A percentile compares a stretch with the other conserved stretches of the same genome.
Evolutionary conservation across 2,797 vertebrate species (phyloP).

Genomic region (Neosilurus hyrtlii): DNA sequence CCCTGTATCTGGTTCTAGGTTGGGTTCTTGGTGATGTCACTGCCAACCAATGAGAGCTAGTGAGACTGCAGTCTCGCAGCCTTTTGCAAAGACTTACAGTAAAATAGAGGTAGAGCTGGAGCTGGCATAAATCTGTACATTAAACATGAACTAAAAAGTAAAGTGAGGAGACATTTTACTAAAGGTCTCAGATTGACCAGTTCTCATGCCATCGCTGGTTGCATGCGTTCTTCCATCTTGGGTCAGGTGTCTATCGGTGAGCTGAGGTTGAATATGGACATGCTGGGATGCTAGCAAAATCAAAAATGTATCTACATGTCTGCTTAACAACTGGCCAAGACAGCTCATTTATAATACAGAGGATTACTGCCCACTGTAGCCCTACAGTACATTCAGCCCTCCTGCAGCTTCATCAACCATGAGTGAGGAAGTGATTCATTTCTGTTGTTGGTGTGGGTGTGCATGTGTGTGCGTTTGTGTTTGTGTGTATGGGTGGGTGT

Average conservation of each 20-base stretch:
- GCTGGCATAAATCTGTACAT: neutral
- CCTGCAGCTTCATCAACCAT: conserved; percentile 29
- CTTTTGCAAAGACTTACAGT: conserved; percentile 42
- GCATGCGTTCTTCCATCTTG: neutral
- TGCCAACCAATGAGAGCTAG: conserved; percentile 78
- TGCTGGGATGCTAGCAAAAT: conserved; percentile 36
- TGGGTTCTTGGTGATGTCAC: conserved; percentile 85
- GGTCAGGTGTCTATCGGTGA: neutral
- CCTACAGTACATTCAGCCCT: conserved; percentile 14
- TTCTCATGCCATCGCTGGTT: neutral
- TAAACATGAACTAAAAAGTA: neutral
- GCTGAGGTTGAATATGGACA: conserved; percentile 5
- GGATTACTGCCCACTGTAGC: conserved; percentile 37
- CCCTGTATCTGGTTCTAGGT: conserved; percentile 61
- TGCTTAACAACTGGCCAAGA: conserved; percentile 47
- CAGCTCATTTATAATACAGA: conserved; percentile 52
- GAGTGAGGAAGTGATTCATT: conserved; percentile 36
- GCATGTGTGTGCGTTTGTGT: too few relatives aligned
- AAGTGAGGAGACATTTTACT: conserved; percentile 27
- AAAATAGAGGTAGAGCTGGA: conserved; percentile 43
- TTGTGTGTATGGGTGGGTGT: neutral
- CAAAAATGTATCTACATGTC: conserved; percentile 39
- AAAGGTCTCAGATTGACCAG: conserved; percentile 24
- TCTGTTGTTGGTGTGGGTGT: neutral
- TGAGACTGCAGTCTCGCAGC: conserved; percentile 53